A percentile compares a stretch with the other conserved stretches of the same genome.
Evolutionary conservation across 2,797 vertebrate genomes (phyloP).

Genomic region (Chromis chromis): DNA sequence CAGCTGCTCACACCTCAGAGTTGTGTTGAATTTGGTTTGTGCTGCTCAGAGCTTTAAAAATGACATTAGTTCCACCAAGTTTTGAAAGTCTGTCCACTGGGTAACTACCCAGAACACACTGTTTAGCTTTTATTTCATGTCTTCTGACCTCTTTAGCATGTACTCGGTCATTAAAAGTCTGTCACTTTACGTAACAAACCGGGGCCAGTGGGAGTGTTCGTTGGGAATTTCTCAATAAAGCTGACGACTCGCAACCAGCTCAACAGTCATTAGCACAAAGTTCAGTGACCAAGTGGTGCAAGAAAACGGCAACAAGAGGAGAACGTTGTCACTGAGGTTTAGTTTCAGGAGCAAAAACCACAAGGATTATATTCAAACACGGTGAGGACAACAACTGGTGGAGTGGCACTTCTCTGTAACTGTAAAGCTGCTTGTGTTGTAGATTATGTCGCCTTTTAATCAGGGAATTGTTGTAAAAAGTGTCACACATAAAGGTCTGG

Average conservation of each 20-base stretch:
- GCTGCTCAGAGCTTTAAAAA: not conserved
- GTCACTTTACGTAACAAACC: not conserved
- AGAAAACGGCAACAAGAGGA: conserved; percentile 16
- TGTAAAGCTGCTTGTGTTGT: not conserved
- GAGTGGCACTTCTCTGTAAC: not conserved
- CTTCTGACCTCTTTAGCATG: not conserved
- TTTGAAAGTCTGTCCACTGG: not conserved
- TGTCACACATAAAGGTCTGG: not conserved
- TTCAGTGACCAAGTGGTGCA: conserved; percentile 74
- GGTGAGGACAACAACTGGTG: conserved; percentile 6
- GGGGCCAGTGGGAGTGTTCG: conserved; percentile 39
- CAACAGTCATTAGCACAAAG: conserved; percentile 77
- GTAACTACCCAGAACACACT: not conserved
- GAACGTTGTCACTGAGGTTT: not conserved
- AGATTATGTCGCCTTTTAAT: not conserved
- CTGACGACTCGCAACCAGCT: conserved; percentile 31
- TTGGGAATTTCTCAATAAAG: conserved; percentile 69
- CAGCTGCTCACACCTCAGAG: not conserved
- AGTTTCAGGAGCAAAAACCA: not conserved
- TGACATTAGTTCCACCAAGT: not conserved
- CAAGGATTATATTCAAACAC: conserved; percentile 8
- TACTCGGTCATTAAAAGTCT: not conserved
- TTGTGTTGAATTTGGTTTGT: not conserved
- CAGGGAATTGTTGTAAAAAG: not conserved
- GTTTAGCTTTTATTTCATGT: too few species aligned